Evolutionary conservation across 2,797 vertebrate species (phyloP), one percentile per base, ranked within the genome.

Genomic region (Ctenosaura bakeri): DNA sequence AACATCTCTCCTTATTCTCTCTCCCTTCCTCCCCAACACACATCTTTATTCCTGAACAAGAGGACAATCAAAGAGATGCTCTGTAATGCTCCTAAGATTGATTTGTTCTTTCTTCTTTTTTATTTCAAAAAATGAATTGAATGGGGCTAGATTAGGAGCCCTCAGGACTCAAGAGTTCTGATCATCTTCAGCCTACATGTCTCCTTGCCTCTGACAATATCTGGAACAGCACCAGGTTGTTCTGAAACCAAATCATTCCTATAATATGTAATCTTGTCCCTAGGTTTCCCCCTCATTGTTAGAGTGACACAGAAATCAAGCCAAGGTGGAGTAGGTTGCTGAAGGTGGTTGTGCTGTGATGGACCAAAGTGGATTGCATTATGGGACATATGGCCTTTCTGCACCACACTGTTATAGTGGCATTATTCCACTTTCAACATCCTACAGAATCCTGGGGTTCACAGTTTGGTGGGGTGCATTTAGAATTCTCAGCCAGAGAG

Each of bases 31-130:
- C 13, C 7, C 22, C n/a, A 9, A 24, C 0, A 0, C 35, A 32
- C 64, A 50, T 24, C 20, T 52, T 91, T 82, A 52, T 29, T 92
- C 91, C 80, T 84, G 71, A 86, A 82, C 32, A 76, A 54, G 86
- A 69, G n/a, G 92, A 93, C n/a, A 94, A 87, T 91, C 92, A 93
- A 91, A 90, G 74, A 52, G 2, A 81, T 94, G 54, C 87, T 95
- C 87, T 85, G 64, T 86, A 94, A 93, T 90, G 92, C 84, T 90
- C 85, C 80, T 90, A 71, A 59, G 32, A 80, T 32, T 52, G 54
- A 88, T 92, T 50, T 89, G 79, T 84, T 62, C 87, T 29, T 90
- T 93, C 91, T 52, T 92, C 91, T 79, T 52, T 52, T 54, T 59
- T 12, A 80, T 46, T 90, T 86, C 84, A 76, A 82, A 91, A 80